Evolutionary conservation across 2,113 vertebrate genomes (phyloP), one percentile per base, ranked within the genome.

Genomic region (Bagarius yarrelli): DNA sequence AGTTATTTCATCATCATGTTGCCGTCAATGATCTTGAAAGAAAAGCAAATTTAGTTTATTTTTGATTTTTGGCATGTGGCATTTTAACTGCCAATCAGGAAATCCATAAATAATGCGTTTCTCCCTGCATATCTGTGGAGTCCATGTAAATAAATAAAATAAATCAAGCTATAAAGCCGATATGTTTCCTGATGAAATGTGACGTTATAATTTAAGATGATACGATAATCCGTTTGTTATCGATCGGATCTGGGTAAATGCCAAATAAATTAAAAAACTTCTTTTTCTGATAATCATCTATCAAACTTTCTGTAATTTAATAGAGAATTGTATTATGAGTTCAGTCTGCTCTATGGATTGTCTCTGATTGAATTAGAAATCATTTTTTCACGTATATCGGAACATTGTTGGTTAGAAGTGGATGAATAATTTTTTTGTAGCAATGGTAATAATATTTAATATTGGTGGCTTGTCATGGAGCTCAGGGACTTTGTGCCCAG

Each of bases 31-130:
- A 18, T 25, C 78, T 56, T 67, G 16, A 52, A 70, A 77, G 18
- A 75, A 73, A 78, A 83, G 64, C 60, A 71, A 34, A 74, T 14
- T 56, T 40, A 30, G 73, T 83, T 72, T 79, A 60, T 84, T 82
- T 52, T 60, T n/a, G 83, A 82, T 83, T 81, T 74, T 79, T 53
- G 82, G 73, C 59, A 81, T 70, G 81, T 82, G 83, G 56, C 57
- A 67, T 77, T 82, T 87, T 53, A 88, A 82, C 84, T 85, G 85
- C 80, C 79, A 80, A 85, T 87, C 44, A 57, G 59, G 70, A 56
- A 82, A 74, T 40, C 5, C 40, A 83, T 83, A 81, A 86, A 85
- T 87, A 83, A 88, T 87, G 76, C 66, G 83, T 78, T 63, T 56
- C 73, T 83, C 70, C 32, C 70, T 81, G 32, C 67, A 52, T 78